phyloP scores from a whole-genome alignment of 1,140 invertebrate genomes.

The Bicyclus anynana region DNA sequence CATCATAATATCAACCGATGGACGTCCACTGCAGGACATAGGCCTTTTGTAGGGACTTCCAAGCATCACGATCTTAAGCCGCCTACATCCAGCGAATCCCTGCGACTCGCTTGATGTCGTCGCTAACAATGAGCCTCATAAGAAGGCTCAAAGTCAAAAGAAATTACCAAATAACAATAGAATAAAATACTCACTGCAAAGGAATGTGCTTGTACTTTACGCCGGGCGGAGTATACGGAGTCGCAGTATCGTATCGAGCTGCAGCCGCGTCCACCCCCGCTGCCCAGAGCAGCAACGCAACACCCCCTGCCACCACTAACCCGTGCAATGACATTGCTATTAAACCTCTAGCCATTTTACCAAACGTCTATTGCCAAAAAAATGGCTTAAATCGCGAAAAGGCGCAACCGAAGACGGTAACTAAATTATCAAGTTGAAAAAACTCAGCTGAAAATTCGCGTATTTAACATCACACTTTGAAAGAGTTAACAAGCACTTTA shows the following conservation, averaged over 20 bases:
- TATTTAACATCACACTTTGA: background rate
- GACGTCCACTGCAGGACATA: no score
- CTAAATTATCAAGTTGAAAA: no score
- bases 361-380: background rate
- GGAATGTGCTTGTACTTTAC: conserved; percentile 59
- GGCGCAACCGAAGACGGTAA: no score
- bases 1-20: no score
- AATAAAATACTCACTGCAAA: conserved; percentile 46
- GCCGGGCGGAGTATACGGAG: conserved; percentile 54
- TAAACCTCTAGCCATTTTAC: conserved; percentile 32
- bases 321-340: conserved; percentile 49
- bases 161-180: background rate
- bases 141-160: no score
- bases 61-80: no score
- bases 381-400: background rate
- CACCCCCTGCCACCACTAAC: conserved; percentile 40
- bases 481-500: background rate
- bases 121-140: no score
- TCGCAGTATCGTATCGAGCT: conserved; percentile 56
- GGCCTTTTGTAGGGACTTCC: no score
- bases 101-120: no score
- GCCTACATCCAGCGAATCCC: no score
- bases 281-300: conserved; percentile 54
- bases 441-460: no score
- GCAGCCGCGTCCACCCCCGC: conserved; percentile 42